phyloP scores from a whole-genome alignment of 2,888 invertebrate genomes.

The Tuta absoluta region DNA sequence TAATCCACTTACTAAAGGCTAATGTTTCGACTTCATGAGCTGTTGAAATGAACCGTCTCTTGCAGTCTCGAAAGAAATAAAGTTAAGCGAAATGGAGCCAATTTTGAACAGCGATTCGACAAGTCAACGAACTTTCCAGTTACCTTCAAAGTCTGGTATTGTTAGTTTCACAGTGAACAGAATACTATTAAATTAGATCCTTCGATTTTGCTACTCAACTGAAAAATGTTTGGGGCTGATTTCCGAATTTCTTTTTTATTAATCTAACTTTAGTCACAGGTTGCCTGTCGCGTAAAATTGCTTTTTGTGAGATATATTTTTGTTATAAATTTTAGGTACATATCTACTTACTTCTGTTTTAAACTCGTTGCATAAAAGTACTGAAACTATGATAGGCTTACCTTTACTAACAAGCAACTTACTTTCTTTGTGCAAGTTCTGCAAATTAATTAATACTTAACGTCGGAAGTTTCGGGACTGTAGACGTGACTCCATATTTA shows the following conservation, averaged over 20 bases:
- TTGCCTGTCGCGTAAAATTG: too few relatives aligned
- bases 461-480: conserved; percentile 22
- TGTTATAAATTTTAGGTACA: too few relatives aligned
- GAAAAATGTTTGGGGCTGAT: too few relatives aligned
- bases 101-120: background rate
- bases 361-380: too few relatives aligned
- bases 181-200: too few relatives aligned
- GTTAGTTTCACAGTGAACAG: background rate
- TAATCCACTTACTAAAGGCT: conserved; percentile 27
- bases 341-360: too few relatives aligned
- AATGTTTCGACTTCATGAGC: conserved; percentile 26
- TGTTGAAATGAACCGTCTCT: conserved; percentile 32
- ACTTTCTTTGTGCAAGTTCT: conserved; percentile 36
- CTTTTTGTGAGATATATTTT: too few relatives aligned
- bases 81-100: conserved; percentile 4
- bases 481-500: background rate
- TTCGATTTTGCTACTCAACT: too few relatives aligned
- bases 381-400: conserved; percentile 8
- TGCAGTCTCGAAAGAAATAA: conserved; percentile 7
- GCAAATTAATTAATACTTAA: conserved; percentile 42
- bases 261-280: too few relatives aligned
- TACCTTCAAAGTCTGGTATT: background rate
- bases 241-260: too few relatives aligned
- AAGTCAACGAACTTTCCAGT: background rate
- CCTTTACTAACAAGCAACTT: conserved; percentile 2